These are phyloP conservation scores for Drosophila nikananu DNA, from an alignment of 1,140 invertebrate species.

Conservation along the genomic window DNA sequence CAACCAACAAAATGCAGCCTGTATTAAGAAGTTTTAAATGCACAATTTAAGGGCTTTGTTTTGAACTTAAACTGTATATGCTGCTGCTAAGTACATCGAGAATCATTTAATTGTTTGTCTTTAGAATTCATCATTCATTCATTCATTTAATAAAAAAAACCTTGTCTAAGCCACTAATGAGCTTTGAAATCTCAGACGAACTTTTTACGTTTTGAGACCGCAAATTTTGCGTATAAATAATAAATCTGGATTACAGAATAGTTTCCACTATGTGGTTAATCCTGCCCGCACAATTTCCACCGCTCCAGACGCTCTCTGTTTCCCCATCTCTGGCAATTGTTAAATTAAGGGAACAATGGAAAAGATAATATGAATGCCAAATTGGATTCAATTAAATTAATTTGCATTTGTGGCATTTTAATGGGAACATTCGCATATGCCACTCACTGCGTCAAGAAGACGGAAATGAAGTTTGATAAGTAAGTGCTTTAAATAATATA, in stretches of 20 bases:
- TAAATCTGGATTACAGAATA: slow-evolving; percentile 38
- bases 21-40: not conserved
- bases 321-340: slow-evolving; percentile 22
- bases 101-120: not conserved
- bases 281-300: not conserved
- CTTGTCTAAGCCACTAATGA: slow-evolving; percentile 3
- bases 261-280: slow-evolving; percentile 36
- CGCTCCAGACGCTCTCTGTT: not conserved
- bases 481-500: slow-evolving; percentile 51
- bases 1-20: no score
- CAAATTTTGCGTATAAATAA: slow-evolving; percentile 15
- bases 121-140: not conserved
- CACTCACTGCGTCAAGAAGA: slow-evolving; percentile 19
- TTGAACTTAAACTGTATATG: not conserved
- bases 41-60: not conserved
- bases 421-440: slow-evolving; percentile 43
- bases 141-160: not conserved
- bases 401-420: slow-evolving; percentile 63
- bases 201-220: slow-evolving; percentile 14
- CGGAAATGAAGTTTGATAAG: slow-evolving; percentile 49
- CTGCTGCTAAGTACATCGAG: no score
- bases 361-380: slow-evolving; percentile 54
- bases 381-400: slow-evolving; percentile 75
- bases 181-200: slow-evolving; percentile 8
- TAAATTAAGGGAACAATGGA: slow-evolving; percentile 40